Evolutionary conservation across 2,797 vertebrate genomes (phyloP).

Genomic region (Scolopax bukidnonensis): DNA sequence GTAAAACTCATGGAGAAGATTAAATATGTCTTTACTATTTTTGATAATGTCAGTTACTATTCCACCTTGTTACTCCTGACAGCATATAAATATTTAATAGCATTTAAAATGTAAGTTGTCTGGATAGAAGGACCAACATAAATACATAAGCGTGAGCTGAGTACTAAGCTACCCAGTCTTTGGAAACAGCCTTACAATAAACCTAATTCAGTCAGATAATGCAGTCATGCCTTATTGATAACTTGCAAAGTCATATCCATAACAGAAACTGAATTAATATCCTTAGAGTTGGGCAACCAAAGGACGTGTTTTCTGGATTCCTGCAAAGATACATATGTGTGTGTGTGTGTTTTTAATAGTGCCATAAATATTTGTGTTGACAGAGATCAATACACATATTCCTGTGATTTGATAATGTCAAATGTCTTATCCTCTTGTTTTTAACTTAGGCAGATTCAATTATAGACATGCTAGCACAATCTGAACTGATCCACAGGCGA

Average conservation of each 20-base stretch:
- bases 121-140: neutral
- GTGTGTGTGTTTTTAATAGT: neutral
- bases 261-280: neutral
- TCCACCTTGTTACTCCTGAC: neutral
- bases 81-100: constrained; percentile 20
- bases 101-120: neutral
- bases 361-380: neutral
- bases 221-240: neutral
- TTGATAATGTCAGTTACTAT: neutral
- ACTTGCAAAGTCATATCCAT: neutral
- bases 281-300: neutral
- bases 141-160: neutral
- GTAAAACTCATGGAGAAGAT: neutral
- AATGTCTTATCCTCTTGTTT: neutral
- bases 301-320: neutral
- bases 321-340: neutral
- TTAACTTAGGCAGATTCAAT: neutral
- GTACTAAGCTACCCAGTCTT: neutral
- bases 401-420: neutral
- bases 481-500: neutral
- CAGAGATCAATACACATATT: neutral
- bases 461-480: neutral
- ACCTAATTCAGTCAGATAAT: neutral
- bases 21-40: neutral
- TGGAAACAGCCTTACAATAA: neutral